Conservation (phyloP, 2,113 vertebrate species). For the Tragulus kanchil region DNA sequence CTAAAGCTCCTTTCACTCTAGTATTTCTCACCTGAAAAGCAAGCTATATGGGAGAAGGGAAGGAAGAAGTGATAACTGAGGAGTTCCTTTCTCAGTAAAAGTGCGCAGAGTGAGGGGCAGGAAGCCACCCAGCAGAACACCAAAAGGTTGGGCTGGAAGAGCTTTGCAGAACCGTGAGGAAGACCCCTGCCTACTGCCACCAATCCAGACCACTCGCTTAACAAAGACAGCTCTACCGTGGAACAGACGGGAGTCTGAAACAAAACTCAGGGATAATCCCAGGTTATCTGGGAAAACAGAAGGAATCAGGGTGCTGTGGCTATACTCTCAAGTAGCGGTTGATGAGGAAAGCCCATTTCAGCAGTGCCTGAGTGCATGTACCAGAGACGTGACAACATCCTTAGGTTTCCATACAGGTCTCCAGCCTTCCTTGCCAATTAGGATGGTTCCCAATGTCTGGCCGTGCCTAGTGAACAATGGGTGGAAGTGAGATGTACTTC, state of each 20-base stretch:
- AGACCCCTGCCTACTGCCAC: background rate
- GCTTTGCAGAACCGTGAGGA: background rate
- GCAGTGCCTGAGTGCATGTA: fast-evolving
- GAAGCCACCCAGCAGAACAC: background rate
- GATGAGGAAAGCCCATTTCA: background rate
- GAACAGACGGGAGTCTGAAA: background rate
- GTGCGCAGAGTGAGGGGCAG: background rate
- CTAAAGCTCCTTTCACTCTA: background rate
- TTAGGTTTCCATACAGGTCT: background rate
- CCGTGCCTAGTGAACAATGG: background rate
- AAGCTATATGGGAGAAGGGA: background rate
- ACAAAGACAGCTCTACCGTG: background rate
- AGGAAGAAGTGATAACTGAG: background rate
- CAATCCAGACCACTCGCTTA: background rate
- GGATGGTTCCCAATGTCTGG: background rate
- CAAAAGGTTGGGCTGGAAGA: background rate
- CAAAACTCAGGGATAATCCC: background rate
- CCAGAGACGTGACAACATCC: background rate
- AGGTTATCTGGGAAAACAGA: background rate
- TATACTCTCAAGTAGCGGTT: background rate
- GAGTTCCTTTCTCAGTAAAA: background rate
- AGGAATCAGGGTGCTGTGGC: background rate
- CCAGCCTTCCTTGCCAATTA: background rate
- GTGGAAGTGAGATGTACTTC: background rate
- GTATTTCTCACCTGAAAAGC: background rate